Evolutionary conservation across 2,797 vertebrate species (phyloP).

Genomic region (Anas bernieri): DNA sequence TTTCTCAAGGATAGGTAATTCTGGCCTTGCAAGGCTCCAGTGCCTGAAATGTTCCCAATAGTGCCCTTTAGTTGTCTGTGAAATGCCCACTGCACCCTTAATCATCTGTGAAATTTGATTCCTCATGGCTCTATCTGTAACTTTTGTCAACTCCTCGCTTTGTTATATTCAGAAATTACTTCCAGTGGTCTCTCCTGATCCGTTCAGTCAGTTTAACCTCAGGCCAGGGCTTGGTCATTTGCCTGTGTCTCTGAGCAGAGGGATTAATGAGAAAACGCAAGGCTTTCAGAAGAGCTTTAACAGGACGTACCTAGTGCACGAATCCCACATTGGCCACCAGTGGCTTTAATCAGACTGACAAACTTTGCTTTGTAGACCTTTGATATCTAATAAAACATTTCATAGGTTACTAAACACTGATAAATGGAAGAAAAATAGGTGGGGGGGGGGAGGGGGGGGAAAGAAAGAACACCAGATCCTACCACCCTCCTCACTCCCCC

Average conservation of each 20-base stretch:
- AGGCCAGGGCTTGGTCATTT: background rate
- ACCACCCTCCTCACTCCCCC: too few relatives aligned
- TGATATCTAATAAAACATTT: background rate
- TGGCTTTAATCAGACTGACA: background rate
- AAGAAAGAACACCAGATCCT: too few relatives aligned
- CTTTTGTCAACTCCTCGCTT: background rate
- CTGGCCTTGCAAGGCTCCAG: background rate
- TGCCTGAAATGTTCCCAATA: background rate
- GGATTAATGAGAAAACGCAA: background rate
- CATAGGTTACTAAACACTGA: background rate
- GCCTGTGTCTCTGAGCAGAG: background rate
- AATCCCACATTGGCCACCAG: background rate
- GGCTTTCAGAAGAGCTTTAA: background rate
- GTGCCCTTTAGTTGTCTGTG: background rate
- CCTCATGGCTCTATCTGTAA: background rate
- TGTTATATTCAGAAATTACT: background rate
- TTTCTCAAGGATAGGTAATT: conserved; percentile 81
- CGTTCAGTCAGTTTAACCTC: background rate
- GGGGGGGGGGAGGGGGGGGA: background rate
- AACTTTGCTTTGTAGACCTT: background rate
- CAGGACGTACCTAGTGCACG: background rate
- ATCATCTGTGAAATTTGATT: background rate
- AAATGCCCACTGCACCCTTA: background rate
- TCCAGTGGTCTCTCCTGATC: background rate
- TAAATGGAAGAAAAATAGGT: background rate